A percentile compares a stretch with the other conserved stretches of the same genome.
phyloP scores from a whole-genome alignment of 2,888 invertebrate genomes.

The Mythimna albipuncta region DNA sequence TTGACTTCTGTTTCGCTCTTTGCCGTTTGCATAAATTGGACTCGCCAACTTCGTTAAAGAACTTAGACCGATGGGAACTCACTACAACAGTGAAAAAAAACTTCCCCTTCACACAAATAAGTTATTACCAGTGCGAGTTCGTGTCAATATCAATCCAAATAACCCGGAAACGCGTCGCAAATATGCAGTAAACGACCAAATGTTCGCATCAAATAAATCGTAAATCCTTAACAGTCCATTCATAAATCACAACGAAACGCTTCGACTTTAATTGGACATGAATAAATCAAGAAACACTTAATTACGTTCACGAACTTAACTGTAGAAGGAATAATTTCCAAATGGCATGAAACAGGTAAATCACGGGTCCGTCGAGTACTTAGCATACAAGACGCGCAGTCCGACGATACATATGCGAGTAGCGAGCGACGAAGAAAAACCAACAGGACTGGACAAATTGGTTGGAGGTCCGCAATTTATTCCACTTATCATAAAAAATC shows the following conservation, averaged over 20 bases:
- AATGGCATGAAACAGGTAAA: constrained; percentile 45
- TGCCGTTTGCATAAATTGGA: constrained; percentile 77
- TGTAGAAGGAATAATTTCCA: constrained; percentile 32
- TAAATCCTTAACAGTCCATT: constrained; percentile 47
- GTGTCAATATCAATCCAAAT: constrained; percentile 13
- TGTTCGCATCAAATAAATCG: constrained; percentile 47
- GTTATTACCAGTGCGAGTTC: constrained; percentile 19
- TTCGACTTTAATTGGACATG: constrained; percentile 59
- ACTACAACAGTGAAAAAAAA: constrained; percentile 19
- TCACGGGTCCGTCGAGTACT: constrained; percentile 23
- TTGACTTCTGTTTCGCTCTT: constrained; percentile 81
- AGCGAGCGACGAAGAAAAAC: constrained; percentile 49
- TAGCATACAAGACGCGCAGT: constrained; percentile 46
- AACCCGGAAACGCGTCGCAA: constrained; percentile 20
- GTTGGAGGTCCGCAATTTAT: constrained; percentile 60
- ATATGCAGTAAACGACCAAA: constrained; percentile 43
- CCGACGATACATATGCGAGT: constrained; percentile 46
- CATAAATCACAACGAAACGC: constrained; percentile 52
- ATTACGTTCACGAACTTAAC: constrained; percentile 49
- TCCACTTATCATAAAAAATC: constrained; percentile 70
- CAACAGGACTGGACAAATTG: constrained; percentile 61
- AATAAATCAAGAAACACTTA: constrained; percentile 59
- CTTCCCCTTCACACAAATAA: constrained; percentile 15
- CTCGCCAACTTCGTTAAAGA: constrained; percentile 71
- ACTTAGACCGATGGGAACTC: constrained; percentile 55